These are phyloP conservation scores for Monochamus alternatus DNA, from an alignment of 2,888 invertebrate species.

Conservation along the genomic window DNA sequence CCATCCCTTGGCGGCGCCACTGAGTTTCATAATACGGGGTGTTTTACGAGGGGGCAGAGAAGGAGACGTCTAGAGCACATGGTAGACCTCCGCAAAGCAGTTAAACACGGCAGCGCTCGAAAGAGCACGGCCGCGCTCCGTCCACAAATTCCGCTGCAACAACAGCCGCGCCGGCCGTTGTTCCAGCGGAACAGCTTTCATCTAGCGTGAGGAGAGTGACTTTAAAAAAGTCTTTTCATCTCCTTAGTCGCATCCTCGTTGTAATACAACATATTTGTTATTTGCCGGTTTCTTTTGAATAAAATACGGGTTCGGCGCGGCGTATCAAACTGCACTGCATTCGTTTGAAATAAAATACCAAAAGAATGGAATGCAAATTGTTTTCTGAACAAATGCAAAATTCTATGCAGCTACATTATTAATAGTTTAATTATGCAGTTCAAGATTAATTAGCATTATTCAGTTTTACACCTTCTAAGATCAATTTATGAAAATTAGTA, in stretches of 20 bases:
- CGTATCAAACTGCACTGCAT: slow-evolving; percentile 44
- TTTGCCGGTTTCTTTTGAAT: slow-evolving; percentile 66
- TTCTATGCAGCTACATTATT: too few relatives aligned
- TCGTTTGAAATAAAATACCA: neutral
- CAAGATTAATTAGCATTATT: neutral
- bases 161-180: slow-evolving; percentile 66
- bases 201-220: slow-evolving; percentile 63
- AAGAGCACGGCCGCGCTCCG: slow-evolving; percentile 55
- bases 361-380: slow-evolving; percentile 21
- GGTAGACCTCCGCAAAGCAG: slow-evolving; percentile 60
- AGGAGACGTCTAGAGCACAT: slow-evolving; percentile 44
- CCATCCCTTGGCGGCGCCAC: too few relatives aligned
- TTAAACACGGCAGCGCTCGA: slow-evolving; percentile 48
- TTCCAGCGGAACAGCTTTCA: slow-evolving; percentile 66
- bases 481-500: too few relatives aligned
- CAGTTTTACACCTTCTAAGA: too few relatives aligned
- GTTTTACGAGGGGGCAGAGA: slow-evolving; percentile 15
- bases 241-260: slow-evolving; percentile 64
- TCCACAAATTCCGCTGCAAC: slow-evolving; percentile 65
- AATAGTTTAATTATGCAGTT: neutral
- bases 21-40: neutral
- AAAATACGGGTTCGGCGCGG: slow-evolving; percentile 55
- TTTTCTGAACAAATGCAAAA: too few relatives aligned
- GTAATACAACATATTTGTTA: slow-evolving; percentile 70
- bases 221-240: slow-evolving; percentile 69